These are phyloP conservation scores for Panagrolaimus sp. DNA, from an alignment of 1,140 invertebrate species.

Conservation along the genomic window DNA sequence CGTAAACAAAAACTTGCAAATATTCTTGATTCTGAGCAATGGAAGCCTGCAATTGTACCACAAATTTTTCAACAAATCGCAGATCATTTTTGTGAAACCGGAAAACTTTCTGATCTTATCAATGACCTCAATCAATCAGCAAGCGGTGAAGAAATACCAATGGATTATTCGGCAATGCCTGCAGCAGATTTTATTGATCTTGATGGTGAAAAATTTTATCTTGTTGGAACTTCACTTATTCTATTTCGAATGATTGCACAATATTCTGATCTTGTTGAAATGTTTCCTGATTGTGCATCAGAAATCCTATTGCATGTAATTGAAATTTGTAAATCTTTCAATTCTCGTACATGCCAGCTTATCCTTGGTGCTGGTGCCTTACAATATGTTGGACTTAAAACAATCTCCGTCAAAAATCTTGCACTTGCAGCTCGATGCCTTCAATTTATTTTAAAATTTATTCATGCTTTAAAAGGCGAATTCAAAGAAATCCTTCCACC, in stretches of 20 bases:
- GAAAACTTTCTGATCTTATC: constrained; percentile 49
- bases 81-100: constrained; percentile 66
- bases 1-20: constrained; percentile 71
- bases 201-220: constrained; percentile 17
- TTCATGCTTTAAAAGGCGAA: constrained; percentile 62
- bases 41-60: constrained; percentile 86
- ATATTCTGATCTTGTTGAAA: constrained; percentile 74
- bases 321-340: constrained; percentile 78
- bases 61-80: constrained; percentile 76
- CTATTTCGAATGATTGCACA: constrained; percentile 79
- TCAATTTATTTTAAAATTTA: constrained; percentile 66
- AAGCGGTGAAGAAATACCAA: neutral
- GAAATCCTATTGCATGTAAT: constrained; percentile 76
- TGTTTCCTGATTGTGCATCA: constrained; percentile 65
- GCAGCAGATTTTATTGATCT: neutral
- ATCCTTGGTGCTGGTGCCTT: constrained; percentile 90
- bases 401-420: constrained; percentile 87
- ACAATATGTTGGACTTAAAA: constrained; percentile 85
- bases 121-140: neutral
- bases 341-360: constrained; percentile 83
- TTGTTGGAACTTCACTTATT: constrained; percentile 64
- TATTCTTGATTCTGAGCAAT: constrained; percentile 80
- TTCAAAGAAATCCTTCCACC: constrained; percentile 60
- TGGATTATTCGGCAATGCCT: neutral
- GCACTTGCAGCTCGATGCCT: constrained; percentile 72